Evolutionary conservation across 2,888 invertebrate species (phyloP).

Genomic region (Synanthedon vespiformis): DNA sequence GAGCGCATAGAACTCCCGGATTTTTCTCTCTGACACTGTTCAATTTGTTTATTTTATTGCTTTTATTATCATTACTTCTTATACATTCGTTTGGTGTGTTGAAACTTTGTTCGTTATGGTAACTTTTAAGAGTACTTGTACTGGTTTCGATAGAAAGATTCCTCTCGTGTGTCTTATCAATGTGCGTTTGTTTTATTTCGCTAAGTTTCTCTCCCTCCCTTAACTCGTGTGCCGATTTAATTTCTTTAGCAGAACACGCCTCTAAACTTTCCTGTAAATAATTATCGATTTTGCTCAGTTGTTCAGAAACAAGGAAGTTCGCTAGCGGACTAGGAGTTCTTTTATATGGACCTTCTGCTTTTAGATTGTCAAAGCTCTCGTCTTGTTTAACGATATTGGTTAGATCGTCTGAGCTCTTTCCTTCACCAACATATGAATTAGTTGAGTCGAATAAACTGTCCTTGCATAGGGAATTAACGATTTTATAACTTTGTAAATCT

Average conservation of each 20-base stretch:
- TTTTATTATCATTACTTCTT: constrained; percentile 12
- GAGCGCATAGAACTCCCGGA: constrained; percentile 39
- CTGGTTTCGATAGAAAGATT: constrained; percentile 13
- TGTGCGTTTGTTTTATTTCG: constrained; percentile 11
- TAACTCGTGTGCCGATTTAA: constrained; percentile 14
- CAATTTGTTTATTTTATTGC: constrained; percentile 23
- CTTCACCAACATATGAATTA: constrained; percentile 5
- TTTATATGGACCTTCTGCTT: constrained; percentile 16
- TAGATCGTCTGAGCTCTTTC: background rate
- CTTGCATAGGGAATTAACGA: constrained; percentile 52
- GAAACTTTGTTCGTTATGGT: constrained; percentile 9
- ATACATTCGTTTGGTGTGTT: constrained; percentile 6
- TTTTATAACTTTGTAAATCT: constrained; percentile 60
- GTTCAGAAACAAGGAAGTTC: constrained; percentile 46
- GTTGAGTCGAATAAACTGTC: constrained; percentile 31
- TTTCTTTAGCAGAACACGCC: constrained; percentile 30
- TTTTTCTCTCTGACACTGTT: constrained; percentile 43
- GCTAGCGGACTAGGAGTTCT: constrained; percentile 44
- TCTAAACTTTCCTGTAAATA: constrained; percentile 57
- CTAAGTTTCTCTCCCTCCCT: constrained; percentile 15
- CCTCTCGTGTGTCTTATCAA: constrained; percentile 5
- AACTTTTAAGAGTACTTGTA: constrained; percentile 11
- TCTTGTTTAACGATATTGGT: background rate
- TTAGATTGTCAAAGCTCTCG: constrained; percentile 8
- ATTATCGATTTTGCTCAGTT: constrained; percentile 51